Base-by-base conservation (phyloP, 2,113 vertebrate genomes). In the Thryonomys swinderianus region DNA sequence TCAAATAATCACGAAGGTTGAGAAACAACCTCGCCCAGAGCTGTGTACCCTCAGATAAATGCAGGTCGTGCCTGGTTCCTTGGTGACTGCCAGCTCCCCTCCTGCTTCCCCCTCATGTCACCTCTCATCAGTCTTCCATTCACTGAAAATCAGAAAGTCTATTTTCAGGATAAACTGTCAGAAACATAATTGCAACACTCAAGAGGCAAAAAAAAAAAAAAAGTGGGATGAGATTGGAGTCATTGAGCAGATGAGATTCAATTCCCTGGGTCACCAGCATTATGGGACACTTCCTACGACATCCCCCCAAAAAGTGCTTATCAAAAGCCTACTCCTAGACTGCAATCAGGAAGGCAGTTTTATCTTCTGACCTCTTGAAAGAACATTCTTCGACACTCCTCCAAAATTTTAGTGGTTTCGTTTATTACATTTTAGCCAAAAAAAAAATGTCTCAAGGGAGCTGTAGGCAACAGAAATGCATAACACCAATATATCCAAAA, bases 391-490 rank as follows among this genome's bases (percentile, higher is more conserved):
- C 30, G 25, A 78, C 1, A 2, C 20, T 17, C 62, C 76, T 85
- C 40, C 81, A 40, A 78, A 55, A n/a, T 94, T 34, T 30, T 20
- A 57, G 37, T 59, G 51, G 6, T 96, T 93, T 93, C 45, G 62
- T 67, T 96, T 94, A 90, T 59, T 93, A 48, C 59, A 79, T 88
- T 95, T 90, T 79, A 94, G 88, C 71, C n/a, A n/a, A n/a, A n/a
- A 90, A 53, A 85, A 91, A 51, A 66, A 25, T 21, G 59, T 71
- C 94, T 71, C 92, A 45, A 88, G 85, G 88, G 90, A 96, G 85
- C 42, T 82, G 9, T 23, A 82, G 95, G 71, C 48, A 57, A 66
- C 55, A 61, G 73, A 85, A 94, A 92, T 82, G 61, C 76, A 93
- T 88, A 74, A 85, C 92, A 37, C 67, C 84, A 93, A 66, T 94